A percentile compares a stretch with the other conserved stretches of the same genome.
These are phyloP conservation scores for Scaptomyza tumidula DNA, from an alignment of 2,888 invertebrate genomes.

Conservation along the genomic window DNA sequence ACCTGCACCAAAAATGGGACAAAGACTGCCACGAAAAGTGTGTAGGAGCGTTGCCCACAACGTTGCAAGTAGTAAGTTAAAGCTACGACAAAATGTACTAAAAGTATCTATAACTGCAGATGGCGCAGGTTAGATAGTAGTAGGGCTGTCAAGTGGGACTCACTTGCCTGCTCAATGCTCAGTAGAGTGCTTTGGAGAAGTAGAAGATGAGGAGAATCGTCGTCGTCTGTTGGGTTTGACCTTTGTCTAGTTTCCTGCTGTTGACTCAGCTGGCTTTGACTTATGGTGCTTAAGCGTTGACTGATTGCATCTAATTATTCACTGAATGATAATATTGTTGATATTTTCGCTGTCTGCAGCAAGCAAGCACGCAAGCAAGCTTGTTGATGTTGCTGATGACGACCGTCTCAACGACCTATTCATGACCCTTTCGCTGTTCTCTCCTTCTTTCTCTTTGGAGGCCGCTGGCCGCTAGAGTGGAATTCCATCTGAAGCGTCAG, in stretches of 20 bases:
- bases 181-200: conserved; percentile 5
- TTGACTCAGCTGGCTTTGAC: conserved; percentile 65
- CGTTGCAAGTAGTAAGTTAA: conserved; percentile 55
- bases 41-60: conserved; percentile 22
- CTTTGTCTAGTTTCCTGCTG: conserved; percentile 66
- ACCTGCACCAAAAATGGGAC: conserved; percentile 23
- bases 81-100: conserved; percentile 43
- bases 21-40: conserved; percentile 24
- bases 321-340: conserved; percentile 79
- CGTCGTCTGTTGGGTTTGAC: conserved; percentile 44
- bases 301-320: conserved; percentile 83
- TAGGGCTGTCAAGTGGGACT: conserved; percentile 45
- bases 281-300: conserved; percentile 81
- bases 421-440: conserved; percentile 72
- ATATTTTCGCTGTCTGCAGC: conserved; percentile 56
- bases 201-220: conserved; percentile 19
- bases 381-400: conserved; percentile 58
- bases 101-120: conserved; percentile 64
- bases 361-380: conserved; percentile 16
- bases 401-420: conserved; percentile 74
- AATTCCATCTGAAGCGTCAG: conserved; percentile 61
- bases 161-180: conserved; percentile 34
- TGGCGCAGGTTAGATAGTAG: conserved; percentile 31
- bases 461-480: conserved; percentile 54
- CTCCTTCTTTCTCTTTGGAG: conserved; percentile 24